Conservation (phyloP, 2,797 vertebrate genomes). For the Sus cebifrons region DNA sequence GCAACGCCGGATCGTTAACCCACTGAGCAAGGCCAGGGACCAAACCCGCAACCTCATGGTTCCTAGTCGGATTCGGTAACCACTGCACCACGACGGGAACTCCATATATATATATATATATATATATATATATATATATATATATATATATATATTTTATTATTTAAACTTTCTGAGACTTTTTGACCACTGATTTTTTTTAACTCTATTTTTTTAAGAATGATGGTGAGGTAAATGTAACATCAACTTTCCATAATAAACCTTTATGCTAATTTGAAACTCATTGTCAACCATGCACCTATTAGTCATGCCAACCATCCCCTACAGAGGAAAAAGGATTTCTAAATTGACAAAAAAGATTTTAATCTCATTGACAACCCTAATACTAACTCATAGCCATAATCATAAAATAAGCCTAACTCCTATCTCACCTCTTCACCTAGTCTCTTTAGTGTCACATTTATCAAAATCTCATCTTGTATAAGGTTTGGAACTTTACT, state of each 20-base stretch:
- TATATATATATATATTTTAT: too few species aligned
- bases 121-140: too few species aligned
- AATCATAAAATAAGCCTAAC: neutral
- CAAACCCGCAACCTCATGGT: too few species aligned
- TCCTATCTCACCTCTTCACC: neutral
- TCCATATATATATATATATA: too few species aligned
- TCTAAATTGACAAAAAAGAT: conserved; percentile 8
- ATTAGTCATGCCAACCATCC: neutral
- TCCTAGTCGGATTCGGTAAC: too few species aligned
- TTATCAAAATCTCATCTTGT: neutral
- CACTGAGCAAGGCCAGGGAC: too few species aligned
- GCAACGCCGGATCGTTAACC: too few species aligned
- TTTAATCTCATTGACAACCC: neutral
- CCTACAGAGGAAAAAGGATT: neutral
- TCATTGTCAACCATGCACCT: neutral
- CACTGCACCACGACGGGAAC: too few species aligned
- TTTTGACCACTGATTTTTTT: neutral
- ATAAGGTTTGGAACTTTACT: neutral
- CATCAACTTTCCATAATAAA: neutral
- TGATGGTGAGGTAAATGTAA: neutral
- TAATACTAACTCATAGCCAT: neutral
- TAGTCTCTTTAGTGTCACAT: neutral
- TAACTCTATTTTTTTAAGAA: neutral
- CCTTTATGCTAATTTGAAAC: neutral
- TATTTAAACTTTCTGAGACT: conserved; percentile 5